These are phyloP conservation scores for Allolobophora icterica DNA, from an alignment of 2,888 invertebrate genomes.

Conservation along the genomic window DNA sequence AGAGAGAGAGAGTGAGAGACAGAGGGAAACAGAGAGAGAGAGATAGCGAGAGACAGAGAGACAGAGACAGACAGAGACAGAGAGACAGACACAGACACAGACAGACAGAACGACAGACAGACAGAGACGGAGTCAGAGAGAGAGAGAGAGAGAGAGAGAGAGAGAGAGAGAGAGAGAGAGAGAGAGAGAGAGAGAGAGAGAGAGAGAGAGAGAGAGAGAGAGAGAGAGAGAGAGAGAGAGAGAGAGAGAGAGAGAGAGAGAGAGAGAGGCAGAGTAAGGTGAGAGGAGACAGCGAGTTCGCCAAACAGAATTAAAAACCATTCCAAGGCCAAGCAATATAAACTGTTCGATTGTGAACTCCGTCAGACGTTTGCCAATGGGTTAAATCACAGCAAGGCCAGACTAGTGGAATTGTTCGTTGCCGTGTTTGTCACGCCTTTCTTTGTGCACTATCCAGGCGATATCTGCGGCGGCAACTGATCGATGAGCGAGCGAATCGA, in stretches of 20 bases:
- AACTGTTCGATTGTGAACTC: not conserved
- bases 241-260: too few species aligned
- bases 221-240: not conserved
- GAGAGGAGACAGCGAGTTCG: too few species aligned
- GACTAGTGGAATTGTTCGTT: conserved; percentile 8
- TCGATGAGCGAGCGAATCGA: not conserved
- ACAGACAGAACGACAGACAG: not conserved
- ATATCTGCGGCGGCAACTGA: not conserved
- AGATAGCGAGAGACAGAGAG: not conserved
- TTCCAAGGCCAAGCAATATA: not conserved
- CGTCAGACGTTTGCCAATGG: not conserved
- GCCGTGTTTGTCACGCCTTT: not conserved
- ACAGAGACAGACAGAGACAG: not conserved
- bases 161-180: too few species aligned
- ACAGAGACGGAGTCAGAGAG: not conserved
- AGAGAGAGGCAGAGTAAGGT: too few species aligned
- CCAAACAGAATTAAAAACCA: not conserved
- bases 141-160: not conserved
- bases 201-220: too few species aligned
- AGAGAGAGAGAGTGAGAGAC: not conserved
- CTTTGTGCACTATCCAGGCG: not conserved
- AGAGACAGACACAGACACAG: not conserved
- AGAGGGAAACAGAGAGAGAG: not conserved
- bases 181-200: too few species aligned
- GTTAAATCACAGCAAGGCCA: not conserved